Percentiles rank a stretch among this genome's conserved stretches.
These are phyloP conservation scores for Mallotus villosus DNA, from an alignment of 2,797 vertebrate genomes.

Conservation along the genomic window DNA sequence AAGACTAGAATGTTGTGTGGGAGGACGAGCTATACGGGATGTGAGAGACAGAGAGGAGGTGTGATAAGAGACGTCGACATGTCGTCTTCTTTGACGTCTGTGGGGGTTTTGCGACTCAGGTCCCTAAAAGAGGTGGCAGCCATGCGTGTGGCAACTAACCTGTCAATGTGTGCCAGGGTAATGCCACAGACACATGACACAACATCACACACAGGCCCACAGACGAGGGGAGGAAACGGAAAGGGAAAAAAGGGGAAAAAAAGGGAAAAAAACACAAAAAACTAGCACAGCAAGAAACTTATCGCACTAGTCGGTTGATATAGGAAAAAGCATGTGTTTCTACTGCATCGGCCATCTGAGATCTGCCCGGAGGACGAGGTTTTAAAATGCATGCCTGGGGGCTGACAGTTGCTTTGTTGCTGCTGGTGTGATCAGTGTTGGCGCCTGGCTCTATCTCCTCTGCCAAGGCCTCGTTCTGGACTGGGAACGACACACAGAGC, in stretches of 20 bases:
- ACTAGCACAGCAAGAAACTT: constrained; percentile 3
- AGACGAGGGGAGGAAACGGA: background rate
- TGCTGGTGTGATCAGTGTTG: constrained; percentile 63
- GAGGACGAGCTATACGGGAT: background rate
- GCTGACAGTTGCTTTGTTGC: constrained; percentile 68
- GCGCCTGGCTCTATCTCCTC: constrained; percentile 60
- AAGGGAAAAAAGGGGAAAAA: background rate
- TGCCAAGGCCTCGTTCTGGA: constrained; percentile 43
- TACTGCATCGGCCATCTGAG: constrained; percentile 52
- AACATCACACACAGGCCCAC: background rate
- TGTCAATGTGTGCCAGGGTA: no score
- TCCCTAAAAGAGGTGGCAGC: no score
- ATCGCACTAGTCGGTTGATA: background rate
- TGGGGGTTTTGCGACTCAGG: no score
- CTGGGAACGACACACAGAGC: constrained; percentile 34
- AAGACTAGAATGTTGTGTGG: background rate
- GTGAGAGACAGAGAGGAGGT: background rate
- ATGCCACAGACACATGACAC: no score
- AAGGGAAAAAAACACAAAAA: background rate
- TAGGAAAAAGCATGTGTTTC: background rate
- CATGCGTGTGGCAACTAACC: no score
- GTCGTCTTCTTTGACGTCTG: constrained; percentile 29
- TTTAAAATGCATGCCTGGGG: constrained; percentile 67
- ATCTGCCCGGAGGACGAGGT: constrained; percentile 45
- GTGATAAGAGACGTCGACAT: constrained; percentile 6